Evolutionary conservation across 1,140 invertebrate species (phyloP).

Genomic region (Brachystomella parvula): DNA sequence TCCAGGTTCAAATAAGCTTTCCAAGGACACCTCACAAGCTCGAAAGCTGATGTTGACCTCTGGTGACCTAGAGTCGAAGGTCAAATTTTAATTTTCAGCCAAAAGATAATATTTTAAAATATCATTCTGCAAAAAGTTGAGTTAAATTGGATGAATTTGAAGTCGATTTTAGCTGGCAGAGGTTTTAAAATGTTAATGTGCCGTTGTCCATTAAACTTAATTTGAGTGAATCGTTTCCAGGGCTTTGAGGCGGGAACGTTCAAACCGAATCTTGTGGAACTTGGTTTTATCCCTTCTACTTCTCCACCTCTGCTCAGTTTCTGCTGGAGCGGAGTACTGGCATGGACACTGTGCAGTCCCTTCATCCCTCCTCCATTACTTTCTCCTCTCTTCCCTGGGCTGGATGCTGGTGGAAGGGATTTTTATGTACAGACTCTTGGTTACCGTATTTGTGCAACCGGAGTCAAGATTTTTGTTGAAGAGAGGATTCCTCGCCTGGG

Average conservation of each 20-base stretch:
- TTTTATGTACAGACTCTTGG: constrained; percentile 51
- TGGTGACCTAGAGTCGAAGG: no score
- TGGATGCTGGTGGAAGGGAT: constrained; percentile 52
- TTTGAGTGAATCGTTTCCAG: constrained; percentile 40
- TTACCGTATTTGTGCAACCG: constrained; percentile 49
- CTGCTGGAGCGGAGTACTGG: constrained; percentile 24
- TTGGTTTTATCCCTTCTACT: constrained; percentile 48
- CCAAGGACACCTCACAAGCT: no score
- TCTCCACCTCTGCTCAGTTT: constrained; percentile 40
- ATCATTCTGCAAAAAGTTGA: no score
- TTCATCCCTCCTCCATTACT: constrained; percentile 45
- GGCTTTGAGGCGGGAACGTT: constrained; percentile 47
- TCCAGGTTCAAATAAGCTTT: no score
- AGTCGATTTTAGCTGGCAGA: no score
- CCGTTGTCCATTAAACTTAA: no score
- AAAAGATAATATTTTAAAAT: no score
- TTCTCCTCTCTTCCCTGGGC: constrained; percentile 46
- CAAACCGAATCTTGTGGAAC: constrained; percentile 51
- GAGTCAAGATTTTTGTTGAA: constrained; percentile 50
- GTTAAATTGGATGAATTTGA: no score
- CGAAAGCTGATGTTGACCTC: no score
- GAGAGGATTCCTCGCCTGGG: constrained; percentile 49
- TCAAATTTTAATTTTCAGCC: no score
- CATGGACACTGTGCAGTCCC: constrained; percentile 21
- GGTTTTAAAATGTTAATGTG: no score